Conservation (phyloP, 2,113 vertebrate genomes). For the Accipiter cooperii region DNA sequence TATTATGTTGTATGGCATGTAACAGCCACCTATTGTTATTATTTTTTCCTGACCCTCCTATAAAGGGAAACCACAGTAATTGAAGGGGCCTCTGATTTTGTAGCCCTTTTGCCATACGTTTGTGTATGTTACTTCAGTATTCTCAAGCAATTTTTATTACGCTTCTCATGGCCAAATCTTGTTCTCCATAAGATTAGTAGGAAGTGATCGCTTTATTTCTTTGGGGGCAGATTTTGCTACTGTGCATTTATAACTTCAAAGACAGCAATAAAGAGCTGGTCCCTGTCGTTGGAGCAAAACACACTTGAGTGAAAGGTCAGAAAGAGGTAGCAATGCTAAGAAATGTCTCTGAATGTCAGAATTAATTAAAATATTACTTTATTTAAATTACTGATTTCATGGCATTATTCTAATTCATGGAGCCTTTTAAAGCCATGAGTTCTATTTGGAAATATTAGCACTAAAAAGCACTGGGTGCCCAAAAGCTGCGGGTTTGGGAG, state of each 20-base stretch:
- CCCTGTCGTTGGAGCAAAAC: fast-evolving
- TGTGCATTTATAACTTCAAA: constrained; percentile 22
- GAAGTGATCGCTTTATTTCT: neutral
- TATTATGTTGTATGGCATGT: neutral
- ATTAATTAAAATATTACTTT: constrained; percentile 46
- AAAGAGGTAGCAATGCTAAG: neutral
- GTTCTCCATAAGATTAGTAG: neutral
- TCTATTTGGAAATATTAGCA: neutral
- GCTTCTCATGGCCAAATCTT: neutral
- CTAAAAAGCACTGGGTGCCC: neutral
- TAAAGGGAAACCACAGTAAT: neutral
- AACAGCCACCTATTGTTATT: neutral
- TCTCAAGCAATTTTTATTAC: neutral
- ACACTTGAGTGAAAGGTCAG: neutral
- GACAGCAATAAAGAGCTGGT: neutral
- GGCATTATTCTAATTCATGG: neutral
- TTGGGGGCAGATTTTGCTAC: neutral
- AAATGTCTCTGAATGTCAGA: neutral
- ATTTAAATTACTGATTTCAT: constrained; percentile 15
- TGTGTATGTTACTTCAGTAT: neutral
- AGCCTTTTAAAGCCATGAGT: neutral
- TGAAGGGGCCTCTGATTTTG: neutral
- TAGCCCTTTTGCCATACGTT: neutral
- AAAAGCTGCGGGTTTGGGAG: neutral
- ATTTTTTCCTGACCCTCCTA: neutral